A percentile compares a stretch with the other conserved stretches of the same genome.
phyloP scores from a whole-genome alignment of 2,113 vertebrate species.

The Neotragus moschatus region DNA sequence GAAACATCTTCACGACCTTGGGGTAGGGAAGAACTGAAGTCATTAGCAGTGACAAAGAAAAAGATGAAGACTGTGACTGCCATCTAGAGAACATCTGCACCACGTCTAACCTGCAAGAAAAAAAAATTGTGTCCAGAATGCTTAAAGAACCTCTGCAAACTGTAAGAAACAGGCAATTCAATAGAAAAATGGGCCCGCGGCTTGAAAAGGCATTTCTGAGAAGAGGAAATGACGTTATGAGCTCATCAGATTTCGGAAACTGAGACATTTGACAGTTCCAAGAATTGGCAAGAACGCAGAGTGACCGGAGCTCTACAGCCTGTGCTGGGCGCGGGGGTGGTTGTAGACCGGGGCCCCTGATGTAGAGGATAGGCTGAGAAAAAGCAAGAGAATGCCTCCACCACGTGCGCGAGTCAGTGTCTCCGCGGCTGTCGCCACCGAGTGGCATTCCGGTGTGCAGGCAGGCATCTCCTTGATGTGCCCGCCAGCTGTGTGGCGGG shows the following conservation, averaged over 20 bases:
- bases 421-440: neutral
- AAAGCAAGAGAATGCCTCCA: neutral
- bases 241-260: neutral
- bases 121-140: neutral
- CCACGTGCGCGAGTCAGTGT: fast-evolving
- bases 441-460: neutral
- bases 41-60: neutral
- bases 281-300: neutral
- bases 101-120: neutral
- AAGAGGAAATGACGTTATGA: neutral
- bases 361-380: neutral
- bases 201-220: neutral
- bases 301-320: neutral
- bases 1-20: neutral
- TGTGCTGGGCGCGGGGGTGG: neutral
- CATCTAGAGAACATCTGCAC: neutral
- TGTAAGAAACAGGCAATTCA: neutral
- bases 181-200: neutral
- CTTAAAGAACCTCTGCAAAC: neutral
- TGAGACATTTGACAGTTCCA: neutral
- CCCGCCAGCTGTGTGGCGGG: neutral
- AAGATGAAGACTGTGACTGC: neutral
- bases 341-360: fast-evolving
- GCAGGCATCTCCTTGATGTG: neutral
- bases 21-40: neutral